A percentile compares a stretch with the other conserved stretches of the same genome.
These are phyloP conservation scores for Philonicus albiceps DNA, from an alignment of 2,888 invertebrate genomes.

Conservation along the genomic window DNA sequence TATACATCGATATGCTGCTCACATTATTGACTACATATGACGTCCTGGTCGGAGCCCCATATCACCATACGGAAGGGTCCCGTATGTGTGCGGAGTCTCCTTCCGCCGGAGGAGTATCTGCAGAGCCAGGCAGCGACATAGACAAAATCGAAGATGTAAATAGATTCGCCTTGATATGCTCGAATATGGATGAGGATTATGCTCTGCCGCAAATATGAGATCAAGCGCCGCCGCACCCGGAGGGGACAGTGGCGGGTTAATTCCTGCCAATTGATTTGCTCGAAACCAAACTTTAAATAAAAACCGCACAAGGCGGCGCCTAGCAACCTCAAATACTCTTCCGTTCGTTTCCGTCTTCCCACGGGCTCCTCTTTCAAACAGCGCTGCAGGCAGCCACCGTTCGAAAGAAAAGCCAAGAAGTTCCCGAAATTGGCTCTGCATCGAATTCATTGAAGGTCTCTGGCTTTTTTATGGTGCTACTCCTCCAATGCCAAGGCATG, in stretches of 20 bases:
- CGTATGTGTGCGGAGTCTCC: neutral
- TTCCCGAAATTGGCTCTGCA: neutral
- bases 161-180: neutral
- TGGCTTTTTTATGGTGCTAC: neutral
- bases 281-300: neutral
- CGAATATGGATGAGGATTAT: constrained; percentile 38
- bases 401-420: neutral
- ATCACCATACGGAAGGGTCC: neutral
- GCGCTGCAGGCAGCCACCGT: neutral
- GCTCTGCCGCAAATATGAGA: constrained; percentile 20
- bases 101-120: neutral
- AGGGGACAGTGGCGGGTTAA: neutral
- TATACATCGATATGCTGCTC: neutral
- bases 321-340: neutral
- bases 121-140: neutral
- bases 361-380: neutral
- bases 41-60: neutral
- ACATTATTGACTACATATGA: constrained; percentile 13
- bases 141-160: constrained; percentile 39
- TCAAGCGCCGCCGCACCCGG: neutral
- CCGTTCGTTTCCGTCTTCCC: neutral
- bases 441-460: neutral
- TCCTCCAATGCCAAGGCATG: neutral
- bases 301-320: neutral
- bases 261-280: constrained; percentile 30